Evolutionary conservation across 2,113 vertebrate species (phyloP).

Genomic region (Caretta caretta): DNA sequence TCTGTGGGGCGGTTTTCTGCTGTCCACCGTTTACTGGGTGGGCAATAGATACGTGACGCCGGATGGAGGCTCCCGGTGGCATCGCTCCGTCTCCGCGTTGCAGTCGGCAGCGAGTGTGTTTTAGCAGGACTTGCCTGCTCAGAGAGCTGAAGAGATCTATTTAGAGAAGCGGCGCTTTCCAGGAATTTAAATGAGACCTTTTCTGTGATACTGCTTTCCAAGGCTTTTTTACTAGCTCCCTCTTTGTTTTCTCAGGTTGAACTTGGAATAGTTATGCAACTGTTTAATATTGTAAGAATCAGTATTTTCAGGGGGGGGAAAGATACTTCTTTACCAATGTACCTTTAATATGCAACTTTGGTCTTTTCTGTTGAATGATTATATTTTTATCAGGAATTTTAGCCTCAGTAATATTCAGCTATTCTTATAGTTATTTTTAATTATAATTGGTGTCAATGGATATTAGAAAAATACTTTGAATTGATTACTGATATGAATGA

Average conservation of each 20-base stretch:
- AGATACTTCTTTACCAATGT: neutral
- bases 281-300: slow-evolving; percentile 33
- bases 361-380: slow-evolving; percentile 16
- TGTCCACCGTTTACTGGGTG: neutral
- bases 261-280: slow-evolving; percentile 46
- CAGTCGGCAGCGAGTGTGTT: neutral
- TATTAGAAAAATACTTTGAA: neutral
- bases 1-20: neutral
- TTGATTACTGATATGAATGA: neutral
- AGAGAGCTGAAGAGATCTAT: slow-evolving; percentile 48
- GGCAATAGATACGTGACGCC: neutral
- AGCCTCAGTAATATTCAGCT: neutral
- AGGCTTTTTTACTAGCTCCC: slow-evolving; percentile 38
- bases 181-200: slow-evolving; percentile 81
- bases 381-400: neutral
- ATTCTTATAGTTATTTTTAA: slow-evolving; percentile 1
- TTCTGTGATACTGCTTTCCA: slow-evolving; percentile 43
- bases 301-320: neutral
- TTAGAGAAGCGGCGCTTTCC: slow-evolving; percentile 75
- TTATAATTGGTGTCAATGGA: neutral
- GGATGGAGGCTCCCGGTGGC: neutral
- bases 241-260: slow-evolving; percentile 61
- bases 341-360: neutral
- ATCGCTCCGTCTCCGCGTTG: neutral
- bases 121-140: slow-evolving; percentile 23